Percentiles rank a stretch among this genome's conserved stretches.
These are phyloP conservation scores for Zele albiditarsus DNA, from an alignment of 2,888 invertebrate genomes.

Conservation along the genomic window DNA sequence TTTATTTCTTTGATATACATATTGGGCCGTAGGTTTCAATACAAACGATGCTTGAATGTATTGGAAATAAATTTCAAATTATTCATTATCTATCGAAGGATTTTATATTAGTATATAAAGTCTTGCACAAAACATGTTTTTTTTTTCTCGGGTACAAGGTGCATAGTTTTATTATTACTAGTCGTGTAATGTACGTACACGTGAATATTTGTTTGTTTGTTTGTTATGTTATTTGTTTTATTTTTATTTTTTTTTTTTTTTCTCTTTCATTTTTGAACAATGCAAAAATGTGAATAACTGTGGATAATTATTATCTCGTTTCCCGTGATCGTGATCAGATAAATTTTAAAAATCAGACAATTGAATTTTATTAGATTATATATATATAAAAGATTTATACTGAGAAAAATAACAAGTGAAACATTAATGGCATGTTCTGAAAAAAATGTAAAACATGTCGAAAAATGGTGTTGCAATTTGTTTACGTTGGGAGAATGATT, in stretches of 20 bases:
- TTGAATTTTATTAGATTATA: neutral
- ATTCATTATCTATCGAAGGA: neutral
- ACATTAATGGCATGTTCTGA: neutral
- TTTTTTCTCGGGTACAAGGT: neutral
- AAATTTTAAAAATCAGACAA: neutral
- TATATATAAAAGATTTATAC: constrained; percentile 5
- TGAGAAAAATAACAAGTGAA: neutral
- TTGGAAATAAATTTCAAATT: constrained; percentile 21
- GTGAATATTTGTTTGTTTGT: neutral
- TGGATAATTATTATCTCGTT: neutral
- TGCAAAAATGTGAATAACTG: neutral
- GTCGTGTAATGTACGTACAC: neutral
- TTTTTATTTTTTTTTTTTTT: neutral
- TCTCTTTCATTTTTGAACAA: neutral
- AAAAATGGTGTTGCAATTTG: neutral
- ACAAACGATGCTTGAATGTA: constrained; percentile 33
- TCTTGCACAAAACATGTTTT: neutral
- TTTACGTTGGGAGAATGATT: neutral
- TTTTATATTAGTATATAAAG: neutral
- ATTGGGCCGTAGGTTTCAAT: constrained; percentile 35
- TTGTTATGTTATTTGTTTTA: neutral
- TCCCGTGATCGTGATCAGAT: neutral
- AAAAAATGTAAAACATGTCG: neutral
- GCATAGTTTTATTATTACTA: neutral
- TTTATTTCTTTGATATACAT: constrained; percentile 39